phyloP scores from a whole-genome alignment of 2,113 vertebrate genomes.

The Climacteris rufus region DNA sequence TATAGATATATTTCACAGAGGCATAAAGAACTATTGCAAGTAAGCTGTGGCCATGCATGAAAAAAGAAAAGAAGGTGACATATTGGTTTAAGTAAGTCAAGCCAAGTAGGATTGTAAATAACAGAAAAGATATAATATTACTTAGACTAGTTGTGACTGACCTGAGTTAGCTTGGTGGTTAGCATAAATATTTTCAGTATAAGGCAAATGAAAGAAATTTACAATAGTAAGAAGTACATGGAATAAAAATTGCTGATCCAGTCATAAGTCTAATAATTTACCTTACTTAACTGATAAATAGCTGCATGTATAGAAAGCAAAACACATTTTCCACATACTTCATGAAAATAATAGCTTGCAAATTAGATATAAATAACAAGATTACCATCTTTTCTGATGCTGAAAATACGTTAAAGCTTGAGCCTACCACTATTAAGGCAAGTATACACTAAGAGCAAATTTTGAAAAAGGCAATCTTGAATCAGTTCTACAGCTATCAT shows the following conservation, averaged over 20 bases:
- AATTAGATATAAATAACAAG: neutral
- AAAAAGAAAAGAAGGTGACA: neutral
- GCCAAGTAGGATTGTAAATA: neutral
- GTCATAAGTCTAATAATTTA: neutral
- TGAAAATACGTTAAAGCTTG: neutral
- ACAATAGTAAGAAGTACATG: neutral
- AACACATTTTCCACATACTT: neutral
- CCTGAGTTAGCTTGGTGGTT: neutral
- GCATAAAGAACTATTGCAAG: constrained; percentile 12
- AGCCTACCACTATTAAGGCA: neutral
- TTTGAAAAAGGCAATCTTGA: neutral
- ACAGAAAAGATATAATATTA: neutral
- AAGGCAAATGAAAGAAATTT: neutral
- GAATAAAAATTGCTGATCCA: neutral
- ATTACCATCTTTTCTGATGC: neutral
- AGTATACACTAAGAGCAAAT: neutral
- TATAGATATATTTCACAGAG: constrained; percentile 21
- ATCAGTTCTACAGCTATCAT: neutral
- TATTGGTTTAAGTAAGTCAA: neutral
- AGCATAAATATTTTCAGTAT: neutral
- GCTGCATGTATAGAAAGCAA: neutral
- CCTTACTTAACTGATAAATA: neutral
- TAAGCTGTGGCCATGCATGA: neutral
- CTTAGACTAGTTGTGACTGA: neutral
- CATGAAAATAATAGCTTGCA: neutral